Base-by-base conservation (phyloP, 2,888 invertebrate genomes). In the Epinotia demarniana region DNA sequence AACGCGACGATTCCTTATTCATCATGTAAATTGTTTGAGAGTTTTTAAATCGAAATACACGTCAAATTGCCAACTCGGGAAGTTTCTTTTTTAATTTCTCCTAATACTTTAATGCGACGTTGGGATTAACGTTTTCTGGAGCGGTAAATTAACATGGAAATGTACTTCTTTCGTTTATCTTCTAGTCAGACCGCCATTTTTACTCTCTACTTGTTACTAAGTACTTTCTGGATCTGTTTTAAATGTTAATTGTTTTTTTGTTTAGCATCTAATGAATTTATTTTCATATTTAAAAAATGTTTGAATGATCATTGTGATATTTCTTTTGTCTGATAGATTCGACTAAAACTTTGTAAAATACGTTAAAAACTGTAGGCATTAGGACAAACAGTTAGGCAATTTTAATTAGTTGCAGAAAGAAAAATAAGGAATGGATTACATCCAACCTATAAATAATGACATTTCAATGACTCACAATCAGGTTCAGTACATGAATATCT, bases 21-120 rank as follows among this genome's bases (percentile, higher is more conserved):
- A 89, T 86, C 87, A 91, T 92, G 91, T 90, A 92, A 92, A 92
- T 92, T 91, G 89, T 91, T 89, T 84, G 80, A 80, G 86, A 90
- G 85, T 90, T 89, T 84, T 84, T 85, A 86, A 89, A 91, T 89
- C 86, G 87, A 87, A 91, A 89, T 86, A 76, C 66, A 72, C 57
- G 73, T 73, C 62, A 73, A 62, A 73, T 69, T 72, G 57, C 43
- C 55, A 13, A 84, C 85, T 85, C 83, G 82, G 78, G 79, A 83
- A 84, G 81, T 83, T 82, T 83, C 80, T 80, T 81, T 82, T 81
- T 81, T 82, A 82, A 82, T 82, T 84, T 78, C 79, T 77, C 80
- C 82, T 84, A 84, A 86, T 83, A 80, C 82, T 81, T 81, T 73
- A 75, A 79, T 80, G 80, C 74, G 80, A 82, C 84, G 85, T 83